Evolutionary conservation across 2,113 vertebrate genomes (phyloP).

Genomic region (Apistogramma diplotaenia): DNA sequence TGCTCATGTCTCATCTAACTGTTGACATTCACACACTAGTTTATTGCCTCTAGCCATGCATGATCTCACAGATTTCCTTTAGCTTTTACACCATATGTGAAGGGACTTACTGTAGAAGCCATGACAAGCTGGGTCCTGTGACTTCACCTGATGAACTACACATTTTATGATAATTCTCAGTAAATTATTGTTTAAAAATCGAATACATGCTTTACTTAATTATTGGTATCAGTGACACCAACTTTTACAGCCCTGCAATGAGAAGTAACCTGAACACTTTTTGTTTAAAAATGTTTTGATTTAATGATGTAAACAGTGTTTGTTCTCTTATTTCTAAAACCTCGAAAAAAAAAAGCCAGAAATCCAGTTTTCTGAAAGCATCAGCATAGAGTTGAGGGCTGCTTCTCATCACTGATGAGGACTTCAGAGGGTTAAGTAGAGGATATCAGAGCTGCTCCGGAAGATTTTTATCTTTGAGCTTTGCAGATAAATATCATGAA

Average conservation of each 20-base stretch:
- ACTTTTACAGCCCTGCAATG: not conserved
- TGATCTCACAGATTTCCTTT: constrained; percentile 1
- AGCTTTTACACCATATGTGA: constrained; percentile 50
- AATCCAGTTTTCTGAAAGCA: too few relatives aligned
- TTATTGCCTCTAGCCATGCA: not conserved
- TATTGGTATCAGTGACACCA: not conserved
- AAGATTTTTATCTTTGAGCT: not conserved
- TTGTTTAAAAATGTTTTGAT: rapidly evolving
- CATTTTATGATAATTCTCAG: not conserved
- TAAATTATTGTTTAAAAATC: not conserved
- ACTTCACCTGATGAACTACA: not conserved
- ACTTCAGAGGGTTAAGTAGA: not conserved
- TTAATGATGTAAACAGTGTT: not conserved
- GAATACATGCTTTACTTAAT: not conserved
- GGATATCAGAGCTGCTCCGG: not conserved
- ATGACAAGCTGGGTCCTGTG: constrained; percentile 8
- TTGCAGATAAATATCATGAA: not conserved
- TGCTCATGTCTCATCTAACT: not conserved
- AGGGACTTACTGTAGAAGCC: constrained; percentile 22
- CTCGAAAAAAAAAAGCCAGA: too few relatives aligned
- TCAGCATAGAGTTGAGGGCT: not conserved
- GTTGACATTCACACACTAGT: not conserved
- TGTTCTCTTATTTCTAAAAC: not conserved
- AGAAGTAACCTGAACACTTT: not conserved
- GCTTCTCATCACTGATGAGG: not conserved